Base-by-base conservation (phyloP, 2,113 vertebrate species). In the Dryoscopus gambensis region DNA sequence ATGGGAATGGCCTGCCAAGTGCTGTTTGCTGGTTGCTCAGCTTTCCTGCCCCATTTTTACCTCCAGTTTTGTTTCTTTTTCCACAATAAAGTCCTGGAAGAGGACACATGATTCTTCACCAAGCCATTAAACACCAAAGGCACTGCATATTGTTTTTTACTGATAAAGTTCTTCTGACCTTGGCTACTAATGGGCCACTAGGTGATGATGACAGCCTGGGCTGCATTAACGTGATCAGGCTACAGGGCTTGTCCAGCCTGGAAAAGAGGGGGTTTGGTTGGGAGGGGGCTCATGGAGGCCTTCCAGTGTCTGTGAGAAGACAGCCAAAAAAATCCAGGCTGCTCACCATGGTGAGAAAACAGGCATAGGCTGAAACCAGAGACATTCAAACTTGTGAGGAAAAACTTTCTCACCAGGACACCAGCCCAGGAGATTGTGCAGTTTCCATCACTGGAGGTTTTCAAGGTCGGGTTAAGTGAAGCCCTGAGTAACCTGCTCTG, bases 351-450 rank as follows among this genome's bases (percentile, higher is more conserved):
- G 46, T 8, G 6, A 65, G 21, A 76, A 4, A 63, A n/a, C 21
- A 67, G 30, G 31, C 25, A 31, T 5, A 31, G 15, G 13, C 0
- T 76, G 57, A 59, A 80, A 25, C 8, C 52, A 22, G 7, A 42
- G 10, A 88, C 42, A 15, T 21, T 78, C 37, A 79, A 44, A 37
- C 22, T 33, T 12, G 0, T 2, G 9, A 55, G 10, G 33, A 81
- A 10, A 53, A 56, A 7, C 31, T 37, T 82, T 37, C n/a, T 53
- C 0, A 0, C 9, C 25, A 49, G n/a, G 28, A 65, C 7, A 62
- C 2, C 24, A 67, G 30, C 18, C 37, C 65, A 56, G 46, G 40
- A 40, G 40, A 10, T 1, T 31, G 23, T 7, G 4, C 15, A n/a
- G 22, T 55, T 84, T 76, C 39, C 33, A 15, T 44, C 30, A 33